Evolutionary conservation across 2,113 vertebrate genomes (phyloP).

Genomic region (Lycaon pictus): DNA sequence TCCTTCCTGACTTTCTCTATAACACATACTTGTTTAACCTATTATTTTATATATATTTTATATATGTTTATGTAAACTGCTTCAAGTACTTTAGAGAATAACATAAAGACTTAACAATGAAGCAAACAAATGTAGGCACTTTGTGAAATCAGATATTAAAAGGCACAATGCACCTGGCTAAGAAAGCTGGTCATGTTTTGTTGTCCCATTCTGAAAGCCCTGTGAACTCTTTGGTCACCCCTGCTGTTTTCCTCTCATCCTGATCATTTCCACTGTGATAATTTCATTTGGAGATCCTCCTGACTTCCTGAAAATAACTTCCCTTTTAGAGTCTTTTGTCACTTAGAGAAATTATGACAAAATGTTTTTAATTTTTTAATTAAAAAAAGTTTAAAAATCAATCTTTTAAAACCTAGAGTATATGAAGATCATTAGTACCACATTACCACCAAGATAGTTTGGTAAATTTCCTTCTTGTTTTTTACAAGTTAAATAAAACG

Average conservation of each 20-base stretch:
- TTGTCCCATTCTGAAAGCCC: neutral
- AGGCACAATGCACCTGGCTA: no score
- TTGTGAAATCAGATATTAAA: neutral
- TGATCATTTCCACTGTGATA: neutral
- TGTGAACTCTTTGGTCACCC: neutral
- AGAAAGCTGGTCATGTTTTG: neutral
- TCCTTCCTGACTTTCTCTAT: neutral
- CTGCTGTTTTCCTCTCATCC: neutral
- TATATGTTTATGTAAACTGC: neutral
- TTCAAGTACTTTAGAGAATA: neutral
- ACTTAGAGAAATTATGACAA: neutral
- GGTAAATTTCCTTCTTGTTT: neutral
- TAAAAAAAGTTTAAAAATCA: conserved; percentile 4
- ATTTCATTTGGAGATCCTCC: neutral
- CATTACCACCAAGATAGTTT: neutral
- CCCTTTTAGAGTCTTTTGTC: neutral
- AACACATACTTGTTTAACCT: neutral
- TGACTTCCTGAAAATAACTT: neutral
- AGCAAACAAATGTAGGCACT: neutral
- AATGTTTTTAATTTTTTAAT: neutral
- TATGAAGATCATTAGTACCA: neutral
- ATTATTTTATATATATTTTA: neutral
- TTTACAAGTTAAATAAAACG: conserved; percentile 27
- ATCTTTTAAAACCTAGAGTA: neutral
- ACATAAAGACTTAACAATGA: neutral